A percentile compares a stretch with the other conserved stretches of the same genome.
These are phyloP conservation scores for Epinephelus moara DNA, from an alignment of 2,113 vertebrate genomes.

Conservation along the genomic window DNA sequence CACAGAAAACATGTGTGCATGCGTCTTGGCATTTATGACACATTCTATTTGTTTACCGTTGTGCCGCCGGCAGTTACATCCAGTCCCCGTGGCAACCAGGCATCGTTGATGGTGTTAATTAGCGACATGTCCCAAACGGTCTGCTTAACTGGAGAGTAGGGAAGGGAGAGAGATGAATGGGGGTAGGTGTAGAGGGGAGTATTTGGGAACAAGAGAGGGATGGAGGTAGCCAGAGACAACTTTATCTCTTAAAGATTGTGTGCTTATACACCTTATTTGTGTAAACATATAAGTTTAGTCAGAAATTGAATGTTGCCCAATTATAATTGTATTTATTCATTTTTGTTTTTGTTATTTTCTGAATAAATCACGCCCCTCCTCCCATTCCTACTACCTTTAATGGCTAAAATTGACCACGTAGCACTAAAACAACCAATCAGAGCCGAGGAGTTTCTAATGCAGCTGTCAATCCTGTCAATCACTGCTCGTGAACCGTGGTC, in stretches of 20 bases:
- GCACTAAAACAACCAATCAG: too few species aligned
- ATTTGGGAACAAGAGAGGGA: constrained; percentile 1
- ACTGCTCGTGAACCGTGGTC: too few species aligned
- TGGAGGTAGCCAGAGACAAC: not conserved
- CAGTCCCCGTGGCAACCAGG: constrained; percentile 58
- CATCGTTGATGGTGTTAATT: constrained; percentile 71
- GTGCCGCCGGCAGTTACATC: constrained; percentile 14
- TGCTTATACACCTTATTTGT: not conserved
- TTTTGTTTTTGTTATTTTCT: too few species aligned
- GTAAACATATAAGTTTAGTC: not conserved
- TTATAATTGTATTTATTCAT: too few species aligned
- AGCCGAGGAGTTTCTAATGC: too few species aligned
- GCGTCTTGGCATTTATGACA: constrained; percentile 54
- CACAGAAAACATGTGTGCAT: constrained; percentile 19
- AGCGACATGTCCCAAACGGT: constrained; percentile 58
- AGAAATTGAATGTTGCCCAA: too few species aligned
- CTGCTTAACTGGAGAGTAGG: constrained; percentile 21
- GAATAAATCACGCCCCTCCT: too few species aligned
- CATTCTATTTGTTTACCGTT: constrained; percentile 66
- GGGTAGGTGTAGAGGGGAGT: not conserved
- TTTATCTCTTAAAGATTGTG: not conserved
- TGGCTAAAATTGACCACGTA: too few species aligned
- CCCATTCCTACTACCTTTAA: too few species aligned
- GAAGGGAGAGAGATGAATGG: constrained; percentile 10
- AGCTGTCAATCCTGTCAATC: too few species aligned